Evolutionary conservation across 53 echinoderm and acorn worm species (phyloP).

Genomic region (Echinometra lucunter): DNA sequence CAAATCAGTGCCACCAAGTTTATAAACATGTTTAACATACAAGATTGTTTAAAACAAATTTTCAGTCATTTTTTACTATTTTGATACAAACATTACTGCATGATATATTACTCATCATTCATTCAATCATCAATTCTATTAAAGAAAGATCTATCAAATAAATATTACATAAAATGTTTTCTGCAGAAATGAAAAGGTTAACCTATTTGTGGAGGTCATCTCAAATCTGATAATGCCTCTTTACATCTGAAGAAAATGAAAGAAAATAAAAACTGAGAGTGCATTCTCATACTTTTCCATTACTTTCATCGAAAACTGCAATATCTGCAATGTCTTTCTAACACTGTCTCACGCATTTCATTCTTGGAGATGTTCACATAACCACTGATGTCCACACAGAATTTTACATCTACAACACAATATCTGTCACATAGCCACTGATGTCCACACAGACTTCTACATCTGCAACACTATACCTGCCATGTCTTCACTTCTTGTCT

Average conservation of each 20-base stretch:
- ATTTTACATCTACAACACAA: too few species aligned
- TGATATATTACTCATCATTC: too few species aligned
- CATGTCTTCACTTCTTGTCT: too few species aligned
- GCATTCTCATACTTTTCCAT: neutral
- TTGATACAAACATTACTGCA: too few species aligned
- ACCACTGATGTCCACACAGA: constrained; percentile 85
- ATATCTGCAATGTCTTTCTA: neutral
- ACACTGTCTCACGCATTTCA: constrained; percentile 76
- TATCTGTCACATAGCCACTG: too few species aligned
- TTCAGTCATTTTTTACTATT: neutral
- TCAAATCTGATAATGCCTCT: neutral
- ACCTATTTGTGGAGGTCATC: neutral
- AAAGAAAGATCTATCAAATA: too few species aligned
- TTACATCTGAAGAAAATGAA: neutral
- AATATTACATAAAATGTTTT: too few species aligned
- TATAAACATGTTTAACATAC: neutral
- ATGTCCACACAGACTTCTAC: too few species aligned
- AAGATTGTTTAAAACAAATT: neutral
- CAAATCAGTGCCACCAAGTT: neutral
- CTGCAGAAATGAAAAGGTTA: neutral
- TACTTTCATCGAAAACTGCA: neutral
- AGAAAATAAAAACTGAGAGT: neutral
- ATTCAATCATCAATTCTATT: too few species aligned
- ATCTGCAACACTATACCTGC: too few species aligned
- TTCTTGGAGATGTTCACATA: constrained; percentile 94